These are phyloP conservation scores for Papilio xuthus DNA, from an alignment of 1,140 invertebrate species.

Conservation along the genomic window DNA sequence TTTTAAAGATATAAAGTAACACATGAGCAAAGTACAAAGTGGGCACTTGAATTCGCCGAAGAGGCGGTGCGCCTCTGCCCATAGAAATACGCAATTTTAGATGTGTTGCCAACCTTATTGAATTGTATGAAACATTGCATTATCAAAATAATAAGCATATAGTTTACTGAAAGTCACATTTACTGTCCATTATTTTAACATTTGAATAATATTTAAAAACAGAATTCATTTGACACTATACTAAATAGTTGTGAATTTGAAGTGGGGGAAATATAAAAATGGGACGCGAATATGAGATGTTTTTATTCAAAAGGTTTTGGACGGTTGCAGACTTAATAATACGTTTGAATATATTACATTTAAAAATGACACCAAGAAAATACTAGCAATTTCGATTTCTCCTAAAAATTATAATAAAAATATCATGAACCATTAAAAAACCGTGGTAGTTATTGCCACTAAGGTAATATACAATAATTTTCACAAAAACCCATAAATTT, in stretches of 20 bases:
- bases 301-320: conserved; percentile 1
- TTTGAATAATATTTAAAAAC: not conserved
- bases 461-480: not conserved
- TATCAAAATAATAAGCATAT: too few species aligned
- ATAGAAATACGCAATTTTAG: too few species aligned
- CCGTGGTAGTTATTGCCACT: not conserved
- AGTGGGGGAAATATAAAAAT: not conserved
- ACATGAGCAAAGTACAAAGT: too few species aligned
- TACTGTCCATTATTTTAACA: not conserved
- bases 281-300: not conserved
- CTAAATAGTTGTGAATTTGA: not conserved
- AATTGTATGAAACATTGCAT: too few species aligned
- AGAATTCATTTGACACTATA: not conserved
- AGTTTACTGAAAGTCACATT: not conserved
- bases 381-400: not conserved
- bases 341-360: not conserved
- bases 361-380: not conserved
- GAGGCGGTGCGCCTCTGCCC: too few species aligned
- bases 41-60: too few species aligned
- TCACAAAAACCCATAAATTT: not conserved
- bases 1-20: too few species aligned
- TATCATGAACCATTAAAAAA: not conserved
- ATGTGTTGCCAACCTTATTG: too few species aligned
- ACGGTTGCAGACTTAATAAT: not conserved
- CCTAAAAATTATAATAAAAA: not conserved